Conservation (phyloP, 2,797 vertebrate genomes). For the Decapterus maruadsi region DNA sequence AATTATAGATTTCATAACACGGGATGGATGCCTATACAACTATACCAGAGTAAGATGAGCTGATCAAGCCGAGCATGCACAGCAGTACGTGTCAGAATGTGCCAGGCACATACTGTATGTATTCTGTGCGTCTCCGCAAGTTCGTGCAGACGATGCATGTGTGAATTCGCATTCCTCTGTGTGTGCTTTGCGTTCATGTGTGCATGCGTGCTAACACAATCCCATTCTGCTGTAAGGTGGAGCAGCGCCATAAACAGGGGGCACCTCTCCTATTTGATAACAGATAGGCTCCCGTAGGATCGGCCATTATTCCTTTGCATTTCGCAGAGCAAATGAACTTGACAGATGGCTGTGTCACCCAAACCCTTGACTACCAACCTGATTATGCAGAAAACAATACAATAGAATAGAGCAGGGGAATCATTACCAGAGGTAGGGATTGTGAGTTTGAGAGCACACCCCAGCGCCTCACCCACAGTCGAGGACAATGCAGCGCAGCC, state of each 20-base stretch:
- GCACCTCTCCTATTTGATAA: conserved; percentile 90
- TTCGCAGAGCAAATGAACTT: conserved; percentile 99
- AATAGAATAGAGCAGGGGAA: conserved; percentile 95
- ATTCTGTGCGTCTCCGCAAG: conserved; percentile 14
- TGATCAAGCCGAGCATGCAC: conserved; percentile 73
- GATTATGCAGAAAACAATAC: conserved; percentile 99
- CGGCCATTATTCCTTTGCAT: conserved; percentile 97
- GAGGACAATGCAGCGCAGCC: conserved; percentile 93
- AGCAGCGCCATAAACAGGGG: conserved; percentile 78
- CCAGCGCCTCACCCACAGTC: conserved; percentile 84
- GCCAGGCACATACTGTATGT: conserved; percentile 16
- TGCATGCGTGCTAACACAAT: conserved; percentile 40
- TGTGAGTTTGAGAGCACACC: conserved; percentile 69
- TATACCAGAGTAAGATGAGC: conserved; percentile 76
- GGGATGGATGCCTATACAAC: conserved; percentile 86
- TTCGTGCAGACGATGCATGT: conserved; percentile 10
- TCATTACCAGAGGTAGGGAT: conserved; percentile 94
- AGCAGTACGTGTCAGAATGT: conserved; percentile 56
- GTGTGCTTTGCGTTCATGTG: conserved; percentile 25
- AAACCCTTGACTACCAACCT: conserved; percentile 99
- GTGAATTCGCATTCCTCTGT: conserved; percentile 40
- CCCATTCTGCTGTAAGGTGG: conserved; percentile 66
- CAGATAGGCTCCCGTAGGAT: conserved; percentile 94
- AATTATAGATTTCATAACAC: conserved; percentile 90
- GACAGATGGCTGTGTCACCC: conserved; percentile 99